Conservation (phyloP, 2,797 vertebrate genomes). For the Rhinogobio ventralis region DNA sequence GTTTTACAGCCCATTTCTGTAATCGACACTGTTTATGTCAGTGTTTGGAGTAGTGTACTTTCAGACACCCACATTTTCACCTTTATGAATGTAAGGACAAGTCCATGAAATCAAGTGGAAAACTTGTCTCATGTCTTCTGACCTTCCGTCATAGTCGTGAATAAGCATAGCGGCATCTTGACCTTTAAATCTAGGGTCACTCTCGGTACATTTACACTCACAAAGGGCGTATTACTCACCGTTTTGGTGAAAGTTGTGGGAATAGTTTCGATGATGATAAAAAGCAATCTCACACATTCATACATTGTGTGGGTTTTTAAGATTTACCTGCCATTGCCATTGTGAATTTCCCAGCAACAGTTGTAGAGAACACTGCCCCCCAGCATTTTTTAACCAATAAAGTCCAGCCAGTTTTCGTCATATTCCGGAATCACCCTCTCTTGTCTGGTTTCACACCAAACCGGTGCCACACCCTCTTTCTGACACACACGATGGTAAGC, state of each 20-base stretch:
- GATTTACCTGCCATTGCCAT: conserved; percentile 20
- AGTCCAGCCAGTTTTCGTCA: background rate
- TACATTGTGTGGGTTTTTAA: conserved; percentile 12
- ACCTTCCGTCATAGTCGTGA: conserved; percentile 20
- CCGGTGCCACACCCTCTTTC: conserved; percentile 23
- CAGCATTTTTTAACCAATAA: background rate
- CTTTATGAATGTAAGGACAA: conserved; percentile 11
- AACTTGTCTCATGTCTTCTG: conserved; percentile 16
- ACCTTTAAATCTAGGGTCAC: conserved; percentile 49
- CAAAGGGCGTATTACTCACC: conserved; percentile 46
- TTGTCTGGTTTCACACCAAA: conserved; percentile 3
- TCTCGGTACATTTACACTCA: background rate
- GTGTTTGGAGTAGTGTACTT: conserved; percentile 25
- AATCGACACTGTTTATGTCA: conserved; percentile 1
- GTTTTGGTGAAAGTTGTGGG: conserved; percentile 40
- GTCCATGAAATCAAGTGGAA: conserved; percentile 36
- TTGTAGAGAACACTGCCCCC: background rate
- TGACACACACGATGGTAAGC: background rate
- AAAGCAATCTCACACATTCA: background rate
- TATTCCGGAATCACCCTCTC: conserved; percentile 16
- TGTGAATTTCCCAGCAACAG: conserved; percentile 37
- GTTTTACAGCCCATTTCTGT: background rate
- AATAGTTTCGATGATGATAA: conserved; percentile 4
- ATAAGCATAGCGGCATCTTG: conserved; percentile 46
- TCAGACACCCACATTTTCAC: conserved; percentile 29